Evolutionary conservation across 1,140 invertebrate genomes (phyloP).

Genomic region (Ceratosolen solmsi): DNA sequence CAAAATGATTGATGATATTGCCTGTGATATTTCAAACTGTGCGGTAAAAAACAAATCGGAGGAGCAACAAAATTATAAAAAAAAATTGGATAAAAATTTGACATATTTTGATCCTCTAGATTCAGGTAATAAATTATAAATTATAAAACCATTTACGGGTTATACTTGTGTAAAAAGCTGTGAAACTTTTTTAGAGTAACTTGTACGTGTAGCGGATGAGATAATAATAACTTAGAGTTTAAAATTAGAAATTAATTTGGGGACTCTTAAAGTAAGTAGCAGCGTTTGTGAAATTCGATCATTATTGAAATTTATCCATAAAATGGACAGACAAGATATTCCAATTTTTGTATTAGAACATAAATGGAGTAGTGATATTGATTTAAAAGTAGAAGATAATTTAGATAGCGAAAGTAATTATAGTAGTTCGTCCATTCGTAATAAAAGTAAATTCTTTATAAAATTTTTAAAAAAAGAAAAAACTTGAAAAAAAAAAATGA

Average conservation of each 20-base stretch:
- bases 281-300: constrained; percentile 35
- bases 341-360: constrained; percentile 68
- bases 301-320: constrained; percentile 58
- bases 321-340: constrained; percentile 69
- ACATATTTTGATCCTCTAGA: constrained; percentile 44
- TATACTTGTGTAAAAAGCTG: constrained; percentile 11
- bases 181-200: constrained; percentile 20
- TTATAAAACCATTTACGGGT: neutral
- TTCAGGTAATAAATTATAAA: constrained; percentile 35
- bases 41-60: neutral
- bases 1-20: neutral
- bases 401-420: constrained; percentile 16
- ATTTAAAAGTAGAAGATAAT: constrained; percentile 56
- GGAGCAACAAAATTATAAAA: constrained; percentile 28
- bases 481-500: too few species aligned
- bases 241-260: constrained; percentile 64
- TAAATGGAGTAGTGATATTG: constrained; percentile 70
- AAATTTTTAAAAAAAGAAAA: neutral
- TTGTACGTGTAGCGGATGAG: constrained; percentile 34
- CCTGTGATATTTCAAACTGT: constrained; percentile 11
- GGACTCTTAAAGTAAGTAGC: constrained; percentile 30
- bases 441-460: constrained; percentile 18
- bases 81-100: constrained; percentile 35
- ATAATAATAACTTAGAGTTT: constrained; percentile 68
- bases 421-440: constrained; percentile 5